Percentiles rank a stretch among this genome's conserved stretches.
Evolutionary conservation across 2,888 invertebrate genomes (phyloP).

Genomic region (Deilephila elpenor): DNA sequence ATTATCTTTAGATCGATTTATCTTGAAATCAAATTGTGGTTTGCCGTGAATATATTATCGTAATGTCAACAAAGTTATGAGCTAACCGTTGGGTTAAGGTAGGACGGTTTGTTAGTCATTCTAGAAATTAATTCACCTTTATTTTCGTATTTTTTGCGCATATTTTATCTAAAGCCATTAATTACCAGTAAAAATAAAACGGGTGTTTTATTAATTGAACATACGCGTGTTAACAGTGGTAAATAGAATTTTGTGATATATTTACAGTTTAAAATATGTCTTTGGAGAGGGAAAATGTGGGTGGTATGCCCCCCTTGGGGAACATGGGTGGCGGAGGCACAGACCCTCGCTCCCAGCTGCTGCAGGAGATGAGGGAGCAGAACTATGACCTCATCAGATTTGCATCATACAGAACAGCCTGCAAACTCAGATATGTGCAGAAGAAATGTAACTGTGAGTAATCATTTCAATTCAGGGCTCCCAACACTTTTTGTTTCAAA

Average conservation of each 20-base stretch:
- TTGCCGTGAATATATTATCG: slow-evolving; percentile 69
- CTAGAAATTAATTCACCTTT: not conserved
- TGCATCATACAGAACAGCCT: slow-evolving; percentile 98
- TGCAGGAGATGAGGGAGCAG: slow-evolving; percentile 94
- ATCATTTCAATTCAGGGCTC: not conserved
- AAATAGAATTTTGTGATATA: not conserved
- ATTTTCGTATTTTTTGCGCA: not conserved
- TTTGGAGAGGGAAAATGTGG: slow-evolving; percentile 71
- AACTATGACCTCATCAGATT: slow-evolving; percentile 98
- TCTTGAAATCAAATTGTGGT: slow-evolving; percentile 66
- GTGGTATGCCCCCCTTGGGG: slow-evolving; percentile 47
- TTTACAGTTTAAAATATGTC: slow-evolving; percentile 58
- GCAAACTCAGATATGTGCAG: slow-evolving; percentile 98
- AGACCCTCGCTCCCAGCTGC: slow-evolving; percentile 90
- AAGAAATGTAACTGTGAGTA: slow-evolving; percentile 97
- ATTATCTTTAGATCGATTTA: slow-evolving; percentile 74
- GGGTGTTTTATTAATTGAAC: not conserved
- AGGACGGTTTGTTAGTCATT: slow-evolving; percentile 43
- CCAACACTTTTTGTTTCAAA: too few relatives aligned
- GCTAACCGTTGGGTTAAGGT: slow-evolving; percentile 66
- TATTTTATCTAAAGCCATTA: not conserved
- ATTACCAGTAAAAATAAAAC: too few relatives aligned
- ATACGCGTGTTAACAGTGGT: not conserved
- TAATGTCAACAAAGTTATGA: slow-evolving; percentile 76
- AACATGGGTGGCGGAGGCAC: slow-evolving; percentile 55